Conservation (phyloP, 1,140 invertebrate genomes). For the Pogonomyrmex californicus region DNA sequence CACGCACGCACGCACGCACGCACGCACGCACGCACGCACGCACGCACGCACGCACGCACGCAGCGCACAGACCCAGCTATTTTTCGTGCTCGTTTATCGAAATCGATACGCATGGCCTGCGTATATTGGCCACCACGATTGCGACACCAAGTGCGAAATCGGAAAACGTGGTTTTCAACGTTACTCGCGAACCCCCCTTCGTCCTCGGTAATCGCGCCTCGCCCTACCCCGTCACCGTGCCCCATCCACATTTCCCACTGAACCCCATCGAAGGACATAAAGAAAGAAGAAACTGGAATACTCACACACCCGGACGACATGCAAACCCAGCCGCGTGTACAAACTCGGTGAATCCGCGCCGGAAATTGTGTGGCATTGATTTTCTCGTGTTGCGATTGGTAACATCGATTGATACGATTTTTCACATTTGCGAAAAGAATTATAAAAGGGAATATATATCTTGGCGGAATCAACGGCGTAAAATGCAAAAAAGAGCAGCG, state of each 20-base stretch:
- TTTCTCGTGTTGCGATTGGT: neutral
- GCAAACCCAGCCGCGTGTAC: neutral
- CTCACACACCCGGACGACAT: neutral
- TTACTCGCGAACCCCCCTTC: neutral
- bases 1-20: neutral
- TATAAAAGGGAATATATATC: constrained; percentile 5
- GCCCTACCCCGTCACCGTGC: neutral
- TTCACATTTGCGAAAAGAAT: neutral
- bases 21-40: neutral
- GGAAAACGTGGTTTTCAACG: neutral
- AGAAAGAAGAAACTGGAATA: neutral
- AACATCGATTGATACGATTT: constrained; percentile 17
- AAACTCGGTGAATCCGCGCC: neutral
- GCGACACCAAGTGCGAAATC: constrained; percentile 47
- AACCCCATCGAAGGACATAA: neutral
- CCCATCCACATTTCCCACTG: neutral
- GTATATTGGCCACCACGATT: constrained; percentile 60
- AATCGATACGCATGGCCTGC: constrained; percentile 67
- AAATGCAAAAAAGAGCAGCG: neutral
- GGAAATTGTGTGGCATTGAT: neutral
- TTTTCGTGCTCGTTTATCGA: constrained; percentile 72
- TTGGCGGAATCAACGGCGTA: neutral
- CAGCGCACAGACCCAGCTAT: constrained; percentile 10
- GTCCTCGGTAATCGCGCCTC: neutral
- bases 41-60: neutral